Percentiles rank a stretch among this genome's conserved stretches.
Evolutionary conservation across 2,888 invertebrate genomes (phyloP).

Genomic region (Hyposoter didymator): DNA sequence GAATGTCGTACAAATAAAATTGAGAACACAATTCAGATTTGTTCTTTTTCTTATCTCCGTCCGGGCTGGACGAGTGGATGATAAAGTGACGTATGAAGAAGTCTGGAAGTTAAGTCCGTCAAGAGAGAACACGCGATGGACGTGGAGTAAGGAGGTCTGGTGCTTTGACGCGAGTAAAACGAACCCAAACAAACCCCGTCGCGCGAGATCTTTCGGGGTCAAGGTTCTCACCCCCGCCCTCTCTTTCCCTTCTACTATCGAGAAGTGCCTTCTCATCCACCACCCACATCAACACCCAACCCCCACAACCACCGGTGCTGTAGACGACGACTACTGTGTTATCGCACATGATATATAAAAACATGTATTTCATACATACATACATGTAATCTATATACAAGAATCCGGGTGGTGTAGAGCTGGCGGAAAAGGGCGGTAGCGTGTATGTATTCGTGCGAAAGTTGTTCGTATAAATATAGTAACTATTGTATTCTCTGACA

Average conservation of each 20-base stretch:
- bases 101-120: constrained; percentile 24
- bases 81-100: not conserved
- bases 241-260: constrained; percentile 47
- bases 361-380: constrained; percentile 9
- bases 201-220: constrained; percentile 75
- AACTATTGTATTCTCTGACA: constrained; percentile 60
- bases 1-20: not conserved
- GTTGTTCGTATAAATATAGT: constrained; percentile 61
- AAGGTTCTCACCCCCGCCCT: constrained; percentile 61
- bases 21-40: not conserved
- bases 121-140: constrained; percentile 59
- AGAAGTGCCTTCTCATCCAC: constrained; percentile 76
- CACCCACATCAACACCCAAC: constrained; percentile 71
- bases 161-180: constrained; percentile 71
- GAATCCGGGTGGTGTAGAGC: constrained; percentile 11
- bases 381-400: not conserved
- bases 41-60: not conserved
- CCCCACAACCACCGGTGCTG: constrained; percentile 46
- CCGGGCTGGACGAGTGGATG: not conserved
- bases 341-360: constrained; percentile 40
- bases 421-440: constrained; percentile 48
- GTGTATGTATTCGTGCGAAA: constrained; percentile 35
- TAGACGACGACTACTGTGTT: constrained; percentile 58
- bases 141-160: constrained; percentile 41
- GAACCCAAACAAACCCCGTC: constrained; percentile 80